Evolutionary conservation across 2,113 vertebrate genomes (phyloP), one percentile per base, ranked within the genome.

Genomic region (Triplophysa tibetana): DNA sequence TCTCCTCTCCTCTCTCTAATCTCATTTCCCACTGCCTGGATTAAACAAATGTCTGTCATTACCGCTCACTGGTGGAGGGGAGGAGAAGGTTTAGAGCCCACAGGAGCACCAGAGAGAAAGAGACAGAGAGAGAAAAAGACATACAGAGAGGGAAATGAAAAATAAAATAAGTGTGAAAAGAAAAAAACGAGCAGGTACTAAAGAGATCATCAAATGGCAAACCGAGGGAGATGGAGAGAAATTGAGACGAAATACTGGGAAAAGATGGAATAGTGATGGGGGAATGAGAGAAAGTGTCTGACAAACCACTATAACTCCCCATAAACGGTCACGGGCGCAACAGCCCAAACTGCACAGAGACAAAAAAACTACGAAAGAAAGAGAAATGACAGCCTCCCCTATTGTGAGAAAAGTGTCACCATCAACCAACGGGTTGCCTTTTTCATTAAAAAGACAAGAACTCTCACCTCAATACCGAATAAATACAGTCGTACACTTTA

Each of bases 41-140:
- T 89, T 88, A 87, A 89, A 89, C 86, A 88, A 87, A 84, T 80
- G 84, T 85, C 83, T 86, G 83, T 87, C 85, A 90, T 89, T 89
- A 90, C 83, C 83, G 73, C 63, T 33, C 61, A 63, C 75, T 78
- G 60, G 60, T 60, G 68, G 13, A 33, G 67, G 21, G 75, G 62
- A 43, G 38, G 66, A 68, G 79, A 45, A 45, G 64, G 56, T 62
- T 77, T 69, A 19, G 52, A 52, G 60, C 63, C 70, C 70, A 48
- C 33, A 70, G 48, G 67, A 73, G 67, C 33, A 14, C 2, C 16
- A 29, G 16, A 52, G 77, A 29, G 33, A 26, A 41, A 67, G 48
- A 58, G 50, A 69, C 41, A 60, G 64, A 58, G 61, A 72, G 48
- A 58, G 52, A 77, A 13, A 3, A 16, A 75, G 41, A 75, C 23